Evolutionary conservation across 2,797 vertebrate species (phyloP), one percentile per base, ranked within the genome.

Genomic region (Danio albolineatus): DNA sequence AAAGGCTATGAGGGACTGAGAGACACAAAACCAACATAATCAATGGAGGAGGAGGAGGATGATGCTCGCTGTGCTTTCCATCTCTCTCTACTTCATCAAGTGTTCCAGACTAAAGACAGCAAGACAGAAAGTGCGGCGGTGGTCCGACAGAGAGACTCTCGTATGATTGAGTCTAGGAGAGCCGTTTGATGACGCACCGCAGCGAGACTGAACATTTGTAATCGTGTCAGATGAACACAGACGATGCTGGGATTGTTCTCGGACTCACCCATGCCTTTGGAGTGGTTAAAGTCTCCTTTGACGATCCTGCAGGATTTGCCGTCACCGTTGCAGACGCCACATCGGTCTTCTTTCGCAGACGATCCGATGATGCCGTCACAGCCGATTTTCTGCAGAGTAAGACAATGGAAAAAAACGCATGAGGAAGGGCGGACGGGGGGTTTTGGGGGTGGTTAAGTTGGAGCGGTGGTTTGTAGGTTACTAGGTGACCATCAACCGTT

Each of bases 221-320:
- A 49, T 62, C 39, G 21, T 1, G 5, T 41, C 28, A 39, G 10
- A 73, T 59, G 43, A 70, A 70, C 48, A 39, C n/a, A 19, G 51
- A 19, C 53, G 16, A 70, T 39, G 53, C 48, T 39, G 12, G 21
- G 16, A 46, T 43, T 28, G 1, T 21, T 6, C 21, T 51, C 21
- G 8, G 13, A 94, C 96, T 95, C 89, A 98, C 97, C 97, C 93
- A 95, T 96, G 73, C 97, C 97, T 85, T 93, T 96, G 78, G 95
- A 95, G 91, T 96, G 96, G 88, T 96, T 98, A 92, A 98, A 98
- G 91, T 98, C 96, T 14, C 98, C 97, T 88, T 95, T 97, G 66
- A 99, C 93, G 44, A 99, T 96, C 70, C 95, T 96, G 90, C 98
- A 99, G 84, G 96, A 96, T 87, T 92, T 96, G 1, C 96, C 97